phyloP scores from a whole-genome alignment of 1,140 invertebrate genomes.

The Leptopilina clavipes region DNA sequence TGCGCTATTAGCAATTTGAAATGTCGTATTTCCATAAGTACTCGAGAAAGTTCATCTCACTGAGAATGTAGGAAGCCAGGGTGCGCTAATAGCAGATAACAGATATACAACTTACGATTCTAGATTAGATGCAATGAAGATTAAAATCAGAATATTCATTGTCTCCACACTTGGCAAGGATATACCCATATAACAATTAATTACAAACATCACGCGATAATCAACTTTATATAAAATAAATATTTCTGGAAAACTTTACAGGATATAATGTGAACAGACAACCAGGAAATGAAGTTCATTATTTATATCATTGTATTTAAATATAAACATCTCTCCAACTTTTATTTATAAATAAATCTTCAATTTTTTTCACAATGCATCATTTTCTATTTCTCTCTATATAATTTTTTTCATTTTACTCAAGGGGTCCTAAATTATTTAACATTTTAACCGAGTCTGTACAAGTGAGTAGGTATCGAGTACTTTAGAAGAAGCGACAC shows the following conservation, averaged over 20 bases:
- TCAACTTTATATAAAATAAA: not conserved
- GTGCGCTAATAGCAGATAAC: conserved; percentile 25
- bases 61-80: conserved; percentile 23
- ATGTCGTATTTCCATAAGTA: conserved; percentile 35
- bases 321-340: not conserved
- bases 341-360: not conserved
- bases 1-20: conserved; percentile 34
- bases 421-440: too few relatives aligned
- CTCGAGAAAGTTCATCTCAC: conserved; percentile 29
- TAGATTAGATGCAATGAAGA: conserved; percentile 17
- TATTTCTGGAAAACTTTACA: not conserved
- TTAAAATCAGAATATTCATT: conserved; percentile 27
- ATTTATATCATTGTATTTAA: not conserved
- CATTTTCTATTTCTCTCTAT: too few relatives aligned
- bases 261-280: not conserved
- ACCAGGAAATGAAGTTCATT: not conserved
- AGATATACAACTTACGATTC: conserved; percentile 16
- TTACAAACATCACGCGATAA: conserved; percentile 23
- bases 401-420: too few relatives aligned
- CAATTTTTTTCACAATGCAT: too few relatives aligned
- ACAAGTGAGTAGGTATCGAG: too few relatives aligned
- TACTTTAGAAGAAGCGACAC: too few relatives aligned
- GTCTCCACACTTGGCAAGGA: conserved; percentile 11
- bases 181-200: conserved; percentile 3
- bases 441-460: too few relatives aligned